phyloP scores from a whole-genome alignment of 2,113 vertebrate genomes.

The Ageneiosus marmoratus region DNA sequence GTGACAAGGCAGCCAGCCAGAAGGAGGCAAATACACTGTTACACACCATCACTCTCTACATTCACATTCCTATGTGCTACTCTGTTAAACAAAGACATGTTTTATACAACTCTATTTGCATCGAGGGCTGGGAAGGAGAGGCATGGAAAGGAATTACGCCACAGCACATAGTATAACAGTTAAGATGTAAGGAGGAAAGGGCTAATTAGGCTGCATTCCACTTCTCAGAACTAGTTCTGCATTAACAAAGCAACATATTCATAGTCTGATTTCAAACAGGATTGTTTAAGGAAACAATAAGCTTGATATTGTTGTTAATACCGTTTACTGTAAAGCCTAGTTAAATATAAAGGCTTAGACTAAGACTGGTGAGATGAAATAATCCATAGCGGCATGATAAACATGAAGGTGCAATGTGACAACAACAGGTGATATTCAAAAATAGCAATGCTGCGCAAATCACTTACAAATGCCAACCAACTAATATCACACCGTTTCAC shows the following conservation, averaged over 20 bases:
- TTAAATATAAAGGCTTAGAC: background rate
- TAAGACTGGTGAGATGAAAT: slow-evolving; percentile 36
- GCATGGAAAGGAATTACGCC: background rate
- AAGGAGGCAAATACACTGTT: slow-evolving; percentile 64
- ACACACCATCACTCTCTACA: slow-evolving; percentile 40
- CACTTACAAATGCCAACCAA: background rate
- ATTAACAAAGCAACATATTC: background rate
- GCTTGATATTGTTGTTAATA: background rate
- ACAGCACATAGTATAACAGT: background rate
- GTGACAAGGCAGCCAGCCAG: slow-evolving; percentile 47
- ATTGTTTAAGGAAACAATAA: background rate
- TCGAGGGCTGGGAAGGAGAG: background rate
- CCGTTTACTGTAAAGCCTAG: background rate
- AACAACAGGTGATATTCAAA: slow-evolving; percentile 34
- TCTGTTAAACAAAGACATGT: background rate
- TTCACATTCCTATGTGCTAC: background rate
- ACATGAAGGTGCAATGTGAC: slow-evolving; percentile 18
- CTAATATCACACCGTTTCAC: background rate
- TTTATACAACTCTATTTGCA: no score
- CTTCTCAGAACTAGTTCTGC: background rate
- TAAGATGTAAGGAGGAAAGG: slow-evolving; percentile 7
- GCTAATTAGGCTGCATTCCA: slow-evolving; percentile 8
- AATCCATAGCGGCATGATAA: slow-evolving; percentile 30
- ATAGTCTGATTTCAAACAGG: background rate
- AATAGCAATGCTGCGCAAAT: slow-evolving; percentile 35